These are phyloP conservation scores for Plemyria rubiginata DNA, from an alignment of 2,888 invertebrate genomes.

Conservation along the genomic window DNA sequence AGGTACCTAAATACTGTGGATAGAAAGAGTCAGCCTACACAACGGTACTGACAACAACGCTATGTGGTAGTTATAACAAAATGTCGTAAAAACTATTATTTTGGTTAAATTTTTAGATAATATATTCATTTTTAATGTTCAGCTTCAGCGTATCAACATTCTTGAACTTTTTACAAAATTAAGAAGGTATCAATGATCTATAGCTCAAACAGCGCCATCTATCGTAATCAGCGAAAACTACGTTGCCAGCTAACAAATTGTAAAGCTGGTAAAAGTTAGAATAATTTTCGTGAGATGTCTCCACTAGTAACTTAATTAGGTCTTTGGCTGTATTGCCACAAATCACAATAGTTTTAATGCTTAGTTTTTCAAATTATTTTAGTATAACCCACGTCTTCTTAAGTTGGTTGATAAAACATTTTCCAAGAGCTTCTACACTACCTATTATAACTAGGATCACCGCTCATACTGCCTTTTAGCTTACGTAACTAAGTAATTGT, in stretches of 20 bases:
- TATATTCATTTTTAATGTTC: conserved; percentile 4
- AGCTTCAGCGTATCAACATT: too few species aligned
- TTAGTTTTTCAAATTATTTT: too few species aligned
- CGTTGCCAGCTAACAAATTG: neutral
- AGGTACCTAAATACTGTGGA: conserved; percentile 42
- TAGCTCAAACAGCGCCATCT: conserved; percentile 34
- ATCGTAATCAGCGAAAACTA: conserved; percentile 10
- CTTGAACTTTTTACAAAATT: neutral
- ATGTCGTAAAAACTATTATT: conserved; percentile 4
- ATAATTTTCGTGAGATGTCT: conserved; percentile 19
- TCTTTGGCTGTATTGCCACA: neutral
- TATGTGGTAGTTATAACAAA: conserved; percentile 13
- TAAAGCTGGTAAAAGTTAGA: conserved; percentile 2
- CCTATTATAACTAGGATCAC: too few species aligned
- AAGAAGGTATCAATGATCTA: conserved; percentile 38
- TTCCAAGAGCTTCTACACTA: too few species aligned
- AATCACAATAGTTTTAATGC: too few species aligned
- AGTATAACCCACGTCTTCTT: too few species aligned
- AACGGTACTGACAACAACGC: conserved; percentile 12
- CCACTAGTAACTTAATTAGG: conserved; percentile 6
- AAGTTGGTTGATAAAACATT: too few species aligned
- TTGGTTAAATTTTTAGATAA: conserved; percentile 3
- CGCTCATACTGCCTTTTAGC: too few species aligned
- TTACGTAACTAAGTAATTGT: too few species aligned
- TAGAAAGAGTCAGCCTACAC: conserved; percentile 54